Evolutionary conservation across 1,140 invertebrate genomes (phyloP), one percentile per base, ranked within the genome.

Genomic region (Drosophila neocordata): DNA sequence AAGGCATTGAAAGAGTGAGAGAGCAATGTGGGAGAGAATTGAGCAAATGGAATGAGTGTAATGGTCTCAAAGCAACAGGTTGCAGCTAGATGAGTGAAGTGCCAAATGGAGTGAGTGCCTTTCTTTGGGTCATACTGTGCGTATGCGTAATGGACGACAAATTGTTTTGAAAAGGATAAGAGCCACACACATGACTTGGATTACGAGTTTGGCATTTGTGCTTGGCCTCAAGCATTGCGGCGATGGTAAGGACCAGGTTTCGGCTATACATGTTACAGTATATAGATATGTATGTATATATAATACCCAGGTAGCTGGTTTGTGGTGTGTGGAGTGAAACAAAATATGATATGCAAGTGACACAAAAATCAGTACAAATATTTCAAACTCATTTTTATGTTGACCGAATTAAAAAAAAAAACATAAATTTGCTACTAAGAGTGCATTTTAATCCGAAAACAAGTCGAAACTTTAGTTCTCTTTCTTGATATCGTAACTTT

Each of bases 101-200:
- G 55, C 7, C 1, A 11, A 71, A 37, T 67, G 18, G 18, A 63
- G 35, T 62, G 44, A 41, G n/a, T 44, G 22, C 31, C 65, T 6
- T 27, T 66, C 52, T 66, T 20, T 58, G 73, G 56, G 52, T 76
- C 68, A 73, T 63, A 74, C 34, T 44, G 35, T 61, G 61, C 74
- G 78, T 76, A 56, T 80, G 65, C 51, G 67, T 58, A 65, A 69
- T 70, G 51, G 62, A 51, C 65, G 81, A 84, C 80, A 84, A 84
- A 85, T 85, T 77, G 81, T 77, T 85, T 74, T 56, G 72, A 68
- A 66, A 58, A 66, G 61, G 62, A 64, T 73, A 68, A 67, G 37
- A 63, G 51, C 31, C 66, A 37, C 61, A 63, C 63, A 52, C 67
- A 75, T 66, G 63, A 80, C 56, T 85, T 66, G 82, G 73, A 84